Base-by-base conservation (phyloP, 2,797 vertebrate genomes). In the Heliangelus exortis region DNA sequence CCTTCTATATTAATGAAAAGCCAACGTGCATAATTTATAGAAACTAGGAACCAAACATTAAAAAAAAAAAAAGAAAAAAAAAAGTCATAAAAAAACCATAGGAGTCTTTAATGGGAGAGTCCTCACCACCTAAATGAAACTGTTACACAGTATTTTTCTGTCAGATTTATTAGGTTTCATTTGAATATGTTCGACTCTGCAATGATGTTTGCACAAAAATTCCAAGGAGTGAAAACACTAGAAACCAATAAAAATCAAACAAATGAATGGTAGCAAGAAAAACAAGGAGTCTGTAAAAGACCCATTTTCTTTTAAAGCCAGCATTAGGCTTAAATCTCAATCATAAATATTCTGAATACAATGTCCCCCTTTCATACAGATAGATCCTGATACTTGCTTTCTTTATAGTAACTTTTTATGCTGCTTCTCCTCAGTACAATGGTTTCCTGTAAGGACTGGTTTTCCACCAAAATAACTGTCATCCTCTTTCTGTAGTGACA, bases 1-100 rank as follows among this genome's bases (percentile, higher is more conserved):
- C 91, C 77, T 96, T 97, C 94, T 34, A 71, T 85, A 94, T 97
- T 97, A 97, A 97, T 96, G 97, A 98, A 98, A 98, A 97, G 88
- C 84, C 97, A 96, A 94, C 87, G 96, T 18, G 43, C 62, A 96
- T 93, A 97, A 98, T 97, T 97, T 97, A 98, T 97, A 93, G 95
- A 96, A 94, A 84, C 78, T 90, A 96, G 68, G 97, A 95, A 96
- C 83, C 63, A 90, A 95, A 93, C 94, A 92, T 95, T 93, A 31
- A 86, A 91, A 62, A 68, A 87, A 84, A 63, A 45, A 55, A 87
- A 82, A 63, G 45, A 31, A 85, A 91, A 62, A 68, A 87, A 84
- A 63, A 45, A 55, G 93, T 89, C 48, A 93, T 97, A 97, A 97
- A 97, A 96, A 88, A 93, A 79, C 96, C 95, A 94, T 83, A 87